Conservation (phyloP, 2,113 vertebrate genomes). For the Balaeniceps rex region DNA sequence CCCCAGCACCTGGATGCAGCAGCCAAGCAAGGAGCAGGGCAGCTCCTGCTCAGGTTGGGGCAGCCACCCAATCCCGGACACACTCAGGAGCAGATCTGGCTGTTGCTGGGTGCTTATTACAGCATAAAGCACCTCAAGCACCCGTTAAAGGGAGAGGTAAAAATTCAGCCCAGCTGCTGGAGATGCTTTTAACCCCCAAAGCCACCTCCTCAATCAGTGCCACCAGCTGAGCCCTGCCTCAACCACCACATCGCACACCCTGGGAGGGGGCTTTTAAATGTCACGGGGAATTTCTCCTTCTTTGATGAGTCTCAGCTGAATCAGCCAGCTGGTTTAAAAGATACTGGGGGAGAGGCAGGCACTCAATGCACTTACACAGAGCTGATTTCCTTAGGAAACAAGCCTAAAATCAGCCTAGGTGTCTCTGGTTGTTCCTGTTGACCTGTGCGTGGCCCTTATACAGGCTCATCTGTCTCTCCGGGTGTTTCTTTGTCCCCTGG, state of each 20-base stretch:
- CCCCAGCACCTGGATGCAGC: neutral
- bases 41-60: too few relatives aligned
- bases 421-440: neutral
- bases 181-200: too few relatives aligned
- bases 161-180: fast-evolving
- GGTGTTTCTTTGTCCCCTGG: neutral
- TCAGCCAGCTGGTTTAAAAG: neutral
- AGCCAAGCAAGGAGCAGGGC: neutral
- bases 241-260: neutral
- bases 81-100: fast-evolving
- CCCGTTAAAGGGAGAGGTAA: fast-evolving
- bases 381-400: neutral
- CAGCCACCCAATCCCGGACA: fast-evolving
- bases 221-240: neutral
- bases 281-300: neutral
- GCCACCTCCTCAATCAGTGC: fast-evolving
- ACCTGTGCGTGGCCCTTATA: neutral
- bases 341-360: neutral
- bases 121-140: neutral
- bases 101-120: fast-evolving
- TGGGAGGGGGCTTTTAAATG: neutral
- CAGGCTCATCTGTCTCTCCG: too few relatives aligned
- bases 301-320: neutral
- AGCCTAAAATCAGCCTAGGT: neutral
- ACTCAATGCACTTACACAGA: fast-evolving